Percentiles rank a stretch among this genome's conserved stretches.
phyloP scores from a whole-genome alignment of 2,113 vertebrate genomes.

The Phaethon lepturus region DNA sequence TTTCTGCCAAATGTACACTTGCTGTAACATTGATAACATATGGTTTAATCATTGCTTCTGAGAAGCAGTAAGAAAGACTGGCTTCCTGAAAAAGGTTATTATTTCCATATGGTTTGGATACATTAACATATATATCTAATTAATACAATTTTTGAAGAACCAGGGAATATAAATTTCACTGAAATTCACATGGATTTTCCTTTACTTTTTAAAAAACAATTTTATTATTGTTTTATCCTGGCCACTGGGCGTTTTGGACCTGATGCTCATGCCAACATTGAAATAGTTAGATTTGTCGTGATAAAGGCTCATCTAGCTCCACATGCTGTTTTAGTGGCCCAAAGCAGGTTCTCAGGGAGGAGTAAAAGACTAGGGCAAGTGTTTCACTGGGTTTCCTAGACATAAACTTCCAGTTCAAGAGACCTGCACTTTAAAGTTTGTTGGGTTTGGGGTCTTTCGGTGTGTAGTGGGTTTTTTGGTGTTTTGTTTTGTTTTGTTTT shows the following conservation, averaged over 20 bases:
- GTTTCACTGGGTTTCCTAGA: not conserved
- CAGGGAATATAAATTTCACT: not conserved
- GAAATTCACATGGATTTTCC: not conserved
- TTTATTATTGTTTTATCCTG: not conserved
- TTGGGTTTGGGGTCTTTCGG: not conserved
- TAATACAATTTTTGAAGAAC: not conserved
- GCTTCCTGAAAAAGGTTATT: not conserved
- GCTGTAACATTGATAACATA: not conserved
- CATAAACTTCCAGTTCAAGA: not conserved
- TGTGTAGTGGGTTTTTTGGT: not conserved
- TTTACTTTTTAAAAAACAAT: not conserved
- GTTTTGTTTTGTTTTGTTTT: not conserved
- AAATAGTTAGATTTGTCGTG: not conserved
- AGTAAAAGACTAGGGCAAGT: not conserved
- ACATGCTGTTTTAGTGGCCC: not conserved
- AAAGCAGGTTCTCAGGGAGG: fast-evolving
- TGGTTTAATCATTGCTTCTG: not conserved
- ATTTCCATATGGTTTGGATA: not conserved
- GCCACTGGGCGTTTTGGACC: not conserved
- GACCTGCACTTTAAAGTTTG: not conserved
- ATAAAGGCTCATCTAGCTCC: not conserved
- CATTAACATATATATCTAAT: not conserved
- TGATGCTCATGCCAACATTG: not conserved
- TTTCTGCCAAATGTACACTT: not conserved
- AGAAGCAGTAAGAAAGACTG: not conserved